These are phyloP conservation scores for Entomyzon cyanotis DNA, from an alignment of 2,113 vertebrate species.

Conservation along the genomic window DNA sequence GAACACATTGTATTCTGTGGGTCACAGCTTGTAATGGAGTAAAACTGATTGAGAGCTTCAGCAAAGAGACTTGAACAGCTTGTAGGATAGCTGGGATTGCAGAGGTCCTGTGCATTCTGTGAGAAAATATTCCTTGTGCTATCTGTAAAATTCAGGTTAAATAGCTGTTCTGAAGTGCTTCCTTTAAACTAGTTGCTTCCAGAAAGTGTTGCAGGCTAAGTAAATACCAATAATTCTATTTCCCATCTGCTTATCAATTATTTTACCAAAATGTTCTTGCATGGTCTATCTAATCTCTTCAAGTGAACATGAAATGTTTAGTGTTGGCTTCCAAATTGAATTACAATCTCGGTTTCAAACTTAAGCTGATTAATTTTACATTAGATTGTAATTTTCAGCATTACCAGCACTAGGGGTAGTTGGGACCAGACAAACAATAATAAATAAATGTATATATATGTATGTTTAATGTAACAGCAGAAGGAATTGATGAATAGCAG, in stretches of 20 bases:
- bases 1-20: background rate
- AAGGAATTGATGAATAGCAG: background rate
- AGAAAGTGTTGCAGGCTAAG: conserved; percentile 15
- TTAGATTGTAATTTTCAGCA: conserved; percentile 55
- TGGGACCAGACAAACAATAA: background rate
- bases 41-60: conserved; percentile 49
- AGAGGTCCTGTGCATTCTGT: conserved; percentile 35
- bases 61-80: background rate
- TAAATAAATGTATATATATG: too few relatives aligned
- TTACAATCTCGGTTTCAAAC: conserved; percentile 46
- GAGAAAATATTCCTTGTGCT: conserved; percentile 47
- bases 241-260: conserved; percentile 58
- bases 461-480: background rate
- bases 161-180: conserved; percentile 52
- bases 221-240: conserved; percentile 71
- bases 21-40: conserved; percentile 37
- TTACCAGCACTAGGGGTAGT: background rate
- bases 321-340: conserved; percentile 56
- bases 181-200: conserved; percentile 58
- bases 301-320: conserved; percentile 47
- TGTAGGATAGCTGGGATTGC: background rate
- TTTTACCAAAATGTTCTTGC: conserved; percentile 48
- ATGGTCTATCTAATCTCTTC: conserved; percentile 55
- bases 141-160: conserved; percentile 69
- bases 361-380: conserved; percentile 13